Evolutionary conservation across 2,888 invertebrate genomes (phyloP), one percentile per base, ranked within the genome.

Genomic region (Masnerella sp.): DNA sequence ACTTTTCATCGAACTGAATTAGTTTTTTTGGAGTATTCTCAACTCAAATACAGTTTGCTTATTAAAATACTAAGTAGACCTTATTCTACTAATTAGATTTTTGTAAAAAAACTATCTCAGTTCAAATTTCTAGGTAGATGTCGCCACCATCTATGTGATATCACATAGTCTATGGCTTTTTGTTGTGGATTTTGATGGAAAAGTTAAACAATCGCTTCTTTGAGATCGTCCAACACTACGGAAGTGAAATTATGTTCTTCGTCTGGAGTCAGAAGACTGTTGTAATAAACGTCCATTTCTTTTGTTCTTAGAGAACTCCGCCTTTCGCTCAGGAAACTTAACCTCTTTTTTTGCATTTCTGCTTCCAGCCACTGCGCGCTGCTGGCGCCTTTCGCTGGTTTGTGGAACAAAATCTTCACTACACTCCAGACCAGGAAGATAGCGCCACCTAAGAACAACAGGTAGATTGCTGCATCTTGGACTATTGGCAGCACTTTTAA

Each of bases 401-500:
- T 79, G 65, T 82, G 72, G 8, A 82, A 73, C 0, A 88, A 72
- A 43, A 88, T 84, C 36, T 84, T 87, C 4, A 81, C 61, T 0
- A 92, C 86, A 8, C 90, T 85, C 42, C 91, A 85, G 0, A 91
- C 84, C 7, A 93, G 86, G 22, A 91, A 86, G 0, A 89, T 77
- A 0, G 89, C 89, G 0, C 91, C 90, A 0, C 89, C 76, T 36
- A 91, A 84, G 73, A 92, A 89, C 1, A 87, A 80, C 0, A 89
- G 47, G 80, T 92, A 93, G 87, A 90, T 91, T 0, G 89, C 82
- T 0, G 85, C 87, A 64, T 88, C 88, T 83, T 93, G 92, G 0
- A 91, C 89, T 0, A 90, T 79, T 0, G 95, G 95, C 2, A 94
- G 83, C 3, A 93, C 89, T 82, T 93, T 93, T 2, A 95, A 87